Evolutionary conservation across 2,113 vertebrate species (phyloP).

Genomic region (Nerophis ophidion): DNA sequence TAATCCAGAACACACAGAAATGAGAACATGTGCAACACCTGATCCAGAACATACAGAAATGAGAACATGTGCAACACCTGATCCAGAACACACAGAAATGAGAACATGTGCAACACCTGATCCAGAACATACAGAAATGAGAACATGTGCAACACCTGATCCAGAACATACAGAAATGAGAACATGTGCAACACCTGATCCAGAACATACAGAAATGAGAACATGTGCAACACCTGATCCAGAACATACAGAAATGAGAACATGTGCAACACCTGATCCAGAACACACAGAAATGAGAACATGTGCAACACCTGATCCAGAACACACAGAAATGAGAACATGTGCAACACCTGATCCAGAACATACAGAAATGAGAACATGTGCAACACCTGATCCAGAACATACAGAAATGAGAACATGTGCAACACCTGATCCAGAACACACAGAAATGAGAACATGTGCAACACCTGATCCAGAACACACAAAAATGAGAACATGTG

Average conservation of each 20-base stretch:
- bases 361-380: constrained; percentile 1
- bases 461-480: background rate
- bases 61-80: background rate
- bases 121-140: background rate
- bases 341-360: background rate
- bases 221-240: background rate
- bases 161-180: background rate
- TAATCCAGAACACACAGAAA: constrained; percentile 1
- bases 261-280: background rate
- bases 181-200: background rate
- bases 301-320: background rate
- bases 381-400: background rate
- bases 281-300: background rate
- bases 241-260: background rate
- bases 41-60: background rate
- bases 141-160: background rate
- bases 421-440: background rate
- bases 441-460: constrained; percentile 1
- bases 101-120: background rate
- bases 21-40: background rate
- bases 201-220: background rate
- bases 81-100: background rate
- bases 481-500: background rate
- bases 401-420: constrained; percentile 1
- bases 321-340: background rate